Conservation (phyloP, 2,888 invertebrate species). For the Cheilosia impressa region DNA sequence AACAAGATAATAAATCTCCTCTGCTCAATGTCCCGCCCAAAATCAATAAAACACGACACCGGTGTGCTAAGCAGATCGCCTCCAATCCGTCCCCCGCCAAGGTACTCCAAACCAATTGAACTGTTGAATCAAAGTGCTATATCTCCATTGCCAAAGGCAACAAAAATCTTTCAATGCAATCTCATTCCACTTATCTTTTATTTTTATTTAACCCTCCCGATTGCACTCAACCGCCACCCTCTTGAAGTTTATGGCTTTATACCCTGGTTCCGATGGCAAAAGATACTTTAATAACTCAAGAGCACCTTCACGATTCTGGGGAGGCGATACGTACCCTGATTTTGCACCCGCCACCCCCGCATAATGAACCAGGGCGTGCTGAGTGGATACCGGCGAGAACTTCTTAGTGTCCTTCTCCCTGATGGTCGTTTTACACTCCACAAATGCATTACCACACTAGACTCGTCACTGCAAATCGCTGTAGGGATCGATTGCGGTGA, state of each 20-base stretch:
- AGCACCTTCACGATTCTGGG: slow-evolving; percentile 39
- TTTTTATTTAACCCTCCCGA: slow-evolving; percentile 53
- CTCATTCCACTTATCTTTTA: slow-evolving; percentile 58
- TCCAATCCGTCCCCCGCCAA: not conserved
- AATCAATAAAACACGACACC: slow-evolving; percentile 64
- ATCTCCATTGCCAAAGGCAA: slow-evolving; percentile 55
- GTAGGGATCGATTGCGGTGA: slow-evolving; percentile 56
- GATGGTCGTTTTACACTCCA: slow-evolving; percentile 30
- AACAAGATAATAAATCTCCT: slow-evolving; percentile 21
- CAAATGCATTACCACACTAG: slow-evolving; percentile 30
- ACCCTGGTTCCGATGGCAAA: slow-evolving; percentile 30
- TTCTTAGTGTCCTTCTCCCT: slow-evolving; percentile 29
- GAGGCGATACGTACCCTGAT: slow-evolving; percentile 1
- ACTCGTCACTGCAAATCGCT: slow-evolving; percentile 41
- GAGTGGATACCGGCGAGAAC: slow-evolving; percentile 10
- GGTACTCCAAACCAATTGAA: slow-evolving; percentile 56
- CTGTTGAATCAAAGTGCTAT: slow-evolving; percentile 65
- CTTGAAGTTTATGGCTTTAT: slow-evolving; percentile 56
- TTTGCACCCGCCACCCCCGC: slow-evolving; percentile 5
- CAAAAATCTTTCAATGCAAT: slow-evolving; percentile 54
- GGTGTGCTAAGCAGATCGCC: not conserved
- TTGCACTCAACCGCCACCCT: slow-evolving; percentile 61
- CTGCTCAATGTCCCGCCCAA: slow-evolving; percentile 40
- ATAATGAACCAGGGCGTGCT: slow-evolving; percentile 23
- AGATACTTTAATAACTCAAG: slow-evolving; percentile 57